A percentile compares a stretch with the other conserved stretches of the same genome.
Evolutionary conservation across 2,888 invertebrate species (phyloP).

Genomic region (Lasioglossum morio): DNA sequence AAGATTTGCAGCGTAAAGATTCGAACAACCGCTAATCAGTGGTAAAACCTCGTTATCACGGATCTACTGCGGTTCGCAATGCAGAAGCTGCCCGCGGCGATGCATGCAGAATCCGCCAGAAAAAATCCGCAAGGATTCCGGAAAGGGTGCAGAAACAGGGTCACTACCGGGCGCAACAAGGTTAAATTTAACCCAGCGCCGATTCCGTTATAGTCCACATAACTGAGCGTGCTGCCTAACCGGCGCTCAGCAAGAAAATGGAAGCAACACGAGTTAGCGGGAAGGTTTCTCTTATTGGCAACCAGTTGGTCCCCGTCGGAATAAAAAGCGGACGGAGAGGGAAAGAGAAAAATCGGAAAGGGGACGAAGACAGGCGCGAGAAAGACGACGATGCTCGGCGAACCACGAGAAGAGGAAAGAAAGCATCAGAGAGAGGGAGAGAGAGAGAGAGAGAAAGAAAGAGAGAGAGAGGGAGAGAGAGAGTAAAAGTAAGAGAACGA

Average conservation of each 20-base stretch:
- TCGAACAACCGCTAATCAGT: conserved; percentile 4
- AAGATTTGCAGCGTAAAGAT: neutral
- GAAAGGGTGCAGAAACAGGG: conserved; percentile 51
- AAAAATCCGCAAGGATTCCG: conserved; percentile 42
- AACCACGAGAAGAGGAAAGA: neutral
- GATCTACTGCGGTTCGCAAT: neutral
- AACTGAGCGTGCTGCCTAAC: conserved; percentile 60
- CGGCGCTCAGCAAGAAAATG: conserved; percentile 59
- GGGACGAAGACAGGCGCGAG: conserved; percentile 20
- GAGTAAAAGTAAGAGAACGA: conserved; percentile 21
- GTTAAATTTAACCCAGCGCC: conserved; percentile 66
- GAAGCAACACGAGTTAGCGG: conserved; percentile 51
- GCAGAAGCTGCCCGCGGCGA: neutral
- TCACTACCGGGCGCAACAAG: conserved; percentile 44
- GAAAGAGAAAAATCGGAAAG: conserved; percentile 12
- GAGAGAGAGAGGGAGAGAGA: conserved; percentile 49
- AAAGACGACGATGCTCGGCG: neutral
- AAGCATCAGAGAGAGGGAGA: neutral
- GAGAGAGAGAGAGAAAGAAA: neutral
- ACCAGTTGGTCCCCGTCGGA: conserved; percentile 52
- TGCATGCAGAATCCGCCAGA: neutral
- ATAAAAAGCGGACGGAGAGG: conserved; percentile 28
- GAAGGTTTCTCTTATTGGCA: conserved; percentile 68
- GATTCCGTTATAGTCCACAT: conserved; percentile 72
- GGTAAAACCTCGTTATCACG: neutral